A percentile compares a stretch with the other conserved stretches of the same genome.
Conservation (phyloP, 2,888 invertebrate genomes). For the Drosophila quinaria region DNA sequence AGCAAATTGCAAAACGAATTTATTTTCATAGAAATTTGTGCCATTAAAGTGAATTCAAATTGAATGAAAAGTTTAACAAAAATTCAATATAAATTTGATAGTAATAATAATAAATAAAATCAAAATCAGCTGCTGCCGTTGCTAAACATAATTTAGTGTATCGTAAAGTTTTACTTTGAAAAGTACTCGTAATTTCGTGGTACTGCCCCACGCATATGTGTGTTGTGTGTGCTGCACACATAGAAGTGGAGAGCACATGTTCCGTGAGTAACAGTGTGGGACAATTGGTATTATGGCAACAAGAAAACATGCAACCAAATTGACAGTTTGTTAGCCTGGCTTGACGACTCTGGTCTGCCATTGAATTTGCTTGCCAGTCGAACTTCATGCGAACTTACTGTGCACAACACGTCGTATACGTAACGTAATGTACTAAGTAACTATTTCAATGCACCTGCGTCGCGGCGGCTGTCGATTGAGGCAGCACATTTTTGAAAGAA, state of each 20-base stretch:
- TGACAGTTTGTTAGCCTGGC: conserved; percentile 48
- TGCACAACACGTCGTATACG: conserved; percentile 38
- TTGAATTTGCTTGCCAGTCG: conserved; percentile 23
- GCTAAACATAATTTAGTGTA: conserved; percentile 17
- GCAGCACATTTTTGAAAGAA: conserved; percentile 38
- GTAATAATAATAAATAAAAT: conserved; percentile 20
- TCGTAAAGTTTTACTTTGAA: conserved; percentile 18
- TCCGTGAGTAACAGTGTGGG: conserved; percentile 7
- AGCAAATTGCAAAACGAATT: neutral
- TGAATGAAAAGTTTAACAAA: neutral
- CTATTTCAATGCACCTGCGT: conserved; percentile 70
- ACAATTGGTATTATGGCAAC: conserved; percentile 24
- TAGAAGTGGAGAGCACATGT: conserved; percentile 6
- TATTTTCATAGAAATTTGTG: neutral
- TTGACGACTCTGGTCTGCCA: conserved; percentile 36
- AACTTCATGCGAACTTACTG: conserved; percentile 27
- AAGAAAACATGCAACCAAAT: conserved; percentile 44
- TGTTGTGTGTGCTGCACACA: conserved; percentile 7
- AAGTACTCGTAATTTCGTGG: conserved; percentile 11
- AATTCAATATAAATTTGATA: conserved; percentile 12
- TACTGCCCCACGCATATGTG: conserved; percentile 5
- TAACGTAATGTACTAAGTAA: conserved; percentile 37
- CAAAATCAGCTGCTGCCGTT: conserved; percentile 14
- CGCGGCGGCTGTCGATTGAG: conserved; percentile 54
- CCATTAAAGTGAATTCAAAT: neutral